A percentile compares a stretch with the other conserved stretches of the same genome.
These are phyloP conservation scores for Tenthredo amoena DNA, from an alignment of 2,888 invertebrate species.

Conservation along the genomic window DNA sequence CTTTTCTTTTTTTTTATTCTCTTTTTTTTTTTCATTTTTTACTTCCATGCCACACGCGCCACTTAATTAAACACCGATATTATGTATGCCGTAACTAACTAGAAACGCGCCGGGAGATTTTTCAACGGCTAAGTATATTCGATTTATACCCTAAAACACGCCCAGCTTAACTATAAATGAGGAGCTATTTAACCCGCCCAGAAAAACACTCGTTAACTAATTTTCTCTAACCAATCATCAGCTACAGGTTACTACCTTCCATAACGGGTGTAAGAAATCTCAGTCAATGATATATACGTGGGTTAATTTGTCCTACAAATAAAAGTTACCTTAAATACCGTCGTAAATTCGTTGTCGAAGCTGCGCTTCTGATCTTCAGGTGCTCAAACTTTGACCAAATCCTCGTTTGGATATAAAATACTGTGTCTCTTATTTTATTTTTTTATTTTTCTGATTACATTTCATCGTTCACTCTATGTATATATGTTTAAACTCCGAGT, in stretches of 20 bases:
- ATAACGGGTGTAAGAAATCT: neutral
- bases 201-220: constrained; percentile 20
- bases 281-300: neutral
- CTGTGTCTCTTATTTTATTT: neutral
- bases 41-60: constrained; percentile 60
- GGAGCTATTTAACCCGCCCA: constrained; percentile 12
- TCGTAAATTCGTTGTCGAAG: neutral
- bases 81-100: constrained; percentile 53
- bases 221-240: constrained; percentile 14
- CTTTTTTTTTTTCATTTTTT: neutral
- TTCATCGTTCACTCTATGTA: neutral
- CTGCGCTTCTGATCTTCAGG: neutral
- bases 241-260: neutral
- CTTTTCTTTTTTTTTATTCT: neutral
- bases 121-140: neutral
- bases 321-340: neutral
- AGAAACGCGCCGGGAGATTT: neutral
- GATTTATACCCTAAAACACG: neutral
- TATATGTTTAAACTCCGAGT: neutral
- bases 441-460: neutral
- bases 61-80: constrained; percentile 66
- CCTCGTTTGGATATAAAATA: neutral
- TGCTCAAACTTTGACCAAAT: neutral
- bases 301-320: neutral
- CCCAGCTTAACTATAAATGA: neutral